phyloP scores from a whole-genome alignment of 2,113 vertebrate genomes.

The Crocuta crocuta region DNA sequence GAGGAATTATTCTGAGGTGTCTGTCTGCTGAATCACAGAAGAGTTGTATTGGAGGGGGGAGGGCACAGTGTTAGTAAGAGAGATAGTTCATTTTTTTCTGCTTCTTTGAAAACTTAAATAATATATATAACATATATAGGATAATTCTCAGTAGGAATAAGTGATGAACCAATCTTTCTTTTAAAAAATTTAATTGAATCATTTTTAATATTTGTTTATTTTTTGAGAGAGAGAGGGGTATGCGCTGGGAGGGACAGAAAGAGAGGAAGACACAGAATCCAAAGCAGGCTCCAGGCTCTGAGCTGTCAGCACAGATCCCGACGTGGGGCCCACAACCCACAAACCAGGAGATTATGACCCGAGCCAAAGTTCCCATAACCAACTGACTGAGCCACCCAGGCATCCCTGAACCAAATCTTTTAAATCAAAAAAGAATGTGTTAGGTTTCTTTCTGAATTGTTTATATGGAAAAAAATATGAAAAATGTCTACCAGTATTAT shows the following conservation, averaged over 20 bases:
- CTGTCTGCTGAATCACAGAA: not conserved
- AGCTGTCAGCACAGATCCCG: too few relatives aligned
- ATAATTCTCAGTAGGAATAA: not conserved
- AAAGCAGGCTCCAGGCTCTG: too few relatives aligned
- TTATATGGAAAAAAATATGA: not conserved
- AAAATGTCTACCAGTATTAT: not conserved
- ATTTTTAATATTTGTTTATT: too few relatives aligned
- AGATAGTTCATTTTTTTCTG: not conserved
- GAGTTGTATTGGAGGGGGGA: not conserved
- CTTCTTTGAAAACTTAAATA: not conserved
- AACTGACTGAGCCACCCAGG: too few relatives aligned
- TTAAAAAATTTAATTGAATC: too few relatives aligned
- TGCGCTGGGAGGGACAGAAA: too few relatives aligned
- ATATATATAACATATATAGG: not conserved
- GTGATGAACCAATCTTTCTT: not conserved
- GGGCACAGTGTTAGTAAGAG: not conserved
- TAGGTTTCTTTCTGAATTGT: slow-evolving; percentile 11
- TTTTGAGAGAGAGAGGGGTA: too few relatives aligned
- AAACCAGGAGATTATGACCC: too few relatives aligned
- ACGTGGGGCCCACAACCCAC: too few relatives aligned
- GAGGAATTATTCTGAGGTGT: not conserved
- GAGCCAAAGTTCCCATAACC: too few relatives aligned
- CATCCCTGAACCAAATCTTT: not conserved
- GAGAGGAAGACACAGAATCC: too few relatives aligned
- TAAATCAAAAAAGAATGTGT: not conserved